Conservation (phyloP, 2,113 vertebrate species). For the Halichoeres trimaculatus region DNA sequence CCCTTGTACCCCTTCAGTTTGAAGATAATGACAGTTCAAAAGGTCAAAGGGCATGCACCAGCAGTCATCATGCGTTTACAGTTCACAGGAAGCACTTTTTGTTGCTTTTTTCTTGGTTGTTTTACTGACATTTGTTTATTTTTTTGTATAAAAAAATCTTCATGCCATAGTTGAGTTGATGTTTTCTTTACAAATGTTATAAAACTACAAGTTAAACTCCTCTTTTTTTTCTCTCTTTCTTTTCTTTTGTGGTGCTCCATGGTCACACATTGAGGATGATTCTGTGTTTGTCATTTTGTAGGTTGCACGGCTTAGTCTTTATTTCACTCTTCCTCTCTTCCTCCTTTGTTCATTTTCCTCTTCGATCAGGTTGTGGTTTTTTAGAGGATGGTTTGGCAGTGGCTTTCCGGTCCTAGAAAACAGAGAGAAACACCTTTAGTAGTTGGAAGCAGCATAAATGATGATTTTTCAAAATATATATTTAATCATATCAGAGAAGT, state of each 20-base stretch:
- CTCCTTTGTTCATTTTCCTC: conserved; percentile 75
- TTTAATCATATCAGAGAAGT: not conserved
- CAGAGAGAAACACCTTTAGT: conserved; percentile 25
- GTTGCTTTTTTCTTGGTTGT: conserved; percentile 69
- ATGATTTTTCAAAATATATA: not conserved
- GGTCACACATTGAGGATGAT: conserved; percentile 66
- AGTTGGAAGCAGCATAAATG: not conserved
- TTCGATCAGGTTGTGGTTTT: conserved; percentile 76
- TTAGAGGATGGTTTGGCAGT: conserved; percentile 90
- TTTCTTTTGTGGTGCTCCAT: conserved; percentile 48
- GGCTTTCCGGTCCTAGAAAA: conserved; percentile 88
- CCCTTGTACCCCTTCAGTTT: conserved; percentile 77
- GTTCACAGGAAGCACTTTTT: conserved; percentile 91
- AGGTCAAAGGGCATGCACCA: conserved; percentile 93
- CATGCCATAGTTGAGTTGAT: conserved; percentile 90
- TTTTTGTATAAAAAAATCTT: conserved; percentile 83
- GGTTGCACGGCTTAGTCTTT: conserved; percentile 50
- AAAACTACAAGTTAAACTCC: conserved; percentile 84
- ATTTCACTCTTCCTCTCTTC: conserved; percentile 23
- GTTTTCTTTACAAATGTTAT: conserved; percentile 85
- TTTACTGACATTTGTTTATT: conserved; percentile 69
- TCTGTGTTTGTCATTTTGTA: conserved; percentile 62
- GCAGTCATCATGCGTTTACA: conserved; percentile 94
- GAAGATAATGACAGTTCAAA: conserved; percentile 87
- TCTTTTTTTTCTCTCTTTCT: conserved; percentile 40